Conservation (phyloP, 2,113 vertebrate genomes). For the Pavo muticus region DNA sequence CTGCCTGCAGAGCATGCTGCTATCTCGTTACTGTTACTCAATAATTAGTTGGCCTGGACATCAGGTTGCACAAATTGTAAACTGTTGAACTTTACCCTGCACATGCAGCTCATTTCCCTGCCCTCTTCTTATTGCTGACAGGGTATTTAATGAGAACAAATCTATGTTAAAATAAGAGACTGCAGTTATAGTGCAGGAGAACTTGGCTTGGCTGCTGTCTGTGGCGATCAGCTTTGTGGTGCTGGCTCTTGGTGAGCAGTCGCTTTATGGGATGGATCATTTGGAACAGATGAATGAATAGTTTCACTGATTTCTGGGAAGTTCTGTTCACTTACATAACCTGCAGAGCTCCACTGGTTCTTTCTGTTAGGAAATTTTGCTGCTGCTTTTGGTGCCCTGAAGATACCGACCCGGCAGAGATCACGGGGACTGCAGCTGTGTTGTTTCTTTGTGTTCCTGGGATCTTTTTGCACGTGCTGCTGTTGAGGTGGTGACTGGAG, state of each 20-base stretch:
- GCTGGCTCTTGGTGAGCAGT: slow-evolving; percentile 16
- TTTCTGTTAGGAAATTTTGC: slow-evolving; percentile 35
- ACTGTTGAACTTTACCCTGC: slow-evolving; percentile 13
- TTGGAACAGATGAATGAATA: not conserved
- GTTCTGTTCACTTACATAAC: slow-evolving; percentile 26
- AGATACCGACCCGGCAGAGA: not conserved
- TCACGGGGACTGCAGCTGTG: not conserved
- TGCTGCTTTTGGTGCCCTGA: not conserved
- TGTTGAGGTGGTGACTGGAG: not conserved
- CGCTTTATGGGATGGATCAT: not conserved
- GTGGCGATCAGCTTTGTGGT: slow-evolving; percentile 22
- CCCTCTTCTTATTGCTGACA: not conserved
- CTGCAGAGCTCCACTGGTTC: not conserved
- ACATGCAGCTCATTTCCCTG: not conserved
- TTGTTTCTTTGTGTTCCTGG: not conserved
- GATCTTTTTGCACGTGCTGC: not conserved
- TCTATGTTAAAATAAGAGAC: not conserved
- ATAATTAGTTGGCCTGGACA: slow-evolving; percentile 29
- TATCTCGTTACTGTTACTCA: not conserved
- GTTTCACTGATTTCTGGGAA: slow-evolving; percentile 8
- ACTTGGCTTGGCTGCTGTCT: not conserved
- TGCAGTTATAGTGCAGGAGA: not conserved
- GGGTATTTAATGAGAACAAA: not conserved
- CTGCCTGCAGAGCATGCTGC: not conserved
- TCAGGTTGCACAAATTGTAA: slow-evolving; percentile 23